Evolutionary conservation across 1,140 invertebrate genomes (phyloP).

Genomic region (Drosophila varians): DNA sequence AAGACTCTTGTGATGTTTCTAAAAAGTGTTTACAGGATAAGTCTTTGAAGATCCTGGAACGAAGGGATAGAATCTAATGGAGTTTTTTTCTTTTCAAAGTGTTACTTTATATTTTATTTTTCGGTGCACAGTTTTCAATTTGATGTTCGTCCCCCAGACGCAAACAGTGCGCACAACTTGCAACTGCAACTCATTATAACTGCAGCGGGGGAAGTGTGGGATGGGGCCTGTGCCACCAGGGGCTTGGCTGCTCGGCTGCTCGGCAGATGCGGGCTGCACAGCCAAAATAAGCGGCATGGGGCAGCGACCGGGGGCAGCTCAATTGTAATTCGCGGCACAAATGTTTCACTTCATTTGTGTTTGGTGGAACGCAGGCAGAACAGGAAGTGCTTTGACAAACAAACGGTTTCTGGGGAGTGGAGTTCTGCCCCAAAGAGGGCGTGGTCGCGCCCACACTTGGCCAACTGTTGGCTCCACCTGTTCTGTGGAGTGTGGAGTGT

Average conservation of each 20-base stretch:
- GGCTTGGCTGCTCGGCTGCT: conserved; percentile 34
- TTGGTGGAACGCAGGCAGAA: conserved; percentile 54
- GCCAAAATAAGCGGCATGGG: conserved; percentile 5
- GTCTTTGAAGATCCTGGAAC: background rate
- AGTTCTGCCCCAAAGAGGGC: conserved; percentile 13
- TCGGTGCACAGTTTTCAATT: conserved; percentile 54
- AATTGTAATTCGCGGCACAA: conserved; percentile 79
- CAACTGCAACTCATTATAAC: conserved; percentile 79
- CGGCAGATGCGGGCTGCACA: conserved; percentile 53
- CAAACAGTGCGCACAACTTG: conserved; percentile 69
- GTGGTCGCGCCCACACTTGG: conserved; percentile 25
- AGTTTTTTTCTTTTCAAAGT: too few relatives aligned
- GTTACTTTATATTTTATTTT: conserved; percentile 1
- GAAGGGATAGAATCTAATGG: background rate
- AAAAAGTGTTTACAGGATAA: background rate
- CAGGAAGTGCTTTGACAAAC: conserved; percentile 71
- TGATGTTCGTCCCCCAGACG: conserved; percentile 44
- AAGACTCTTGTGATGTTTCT: background rate
- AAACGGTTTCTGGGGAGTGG: conserved; percentile 45
- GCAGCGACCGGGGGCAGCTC: conserved; percentile 31
- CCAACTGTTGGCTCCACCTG: conserved; percentile 49
- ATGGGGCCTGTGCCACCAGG: conserved; percentile 9
- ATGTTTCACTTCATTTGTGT: conserved; percentile 80
- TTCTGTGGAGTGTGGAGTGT: conserved; percentile 12
- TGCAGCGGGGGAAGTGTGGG: conserved; percentile 25